Evolutionary conservation across 2,797 vertebrate genomes (phyloP).

Genomic region (Gymnothorax reevesii): DNA sequence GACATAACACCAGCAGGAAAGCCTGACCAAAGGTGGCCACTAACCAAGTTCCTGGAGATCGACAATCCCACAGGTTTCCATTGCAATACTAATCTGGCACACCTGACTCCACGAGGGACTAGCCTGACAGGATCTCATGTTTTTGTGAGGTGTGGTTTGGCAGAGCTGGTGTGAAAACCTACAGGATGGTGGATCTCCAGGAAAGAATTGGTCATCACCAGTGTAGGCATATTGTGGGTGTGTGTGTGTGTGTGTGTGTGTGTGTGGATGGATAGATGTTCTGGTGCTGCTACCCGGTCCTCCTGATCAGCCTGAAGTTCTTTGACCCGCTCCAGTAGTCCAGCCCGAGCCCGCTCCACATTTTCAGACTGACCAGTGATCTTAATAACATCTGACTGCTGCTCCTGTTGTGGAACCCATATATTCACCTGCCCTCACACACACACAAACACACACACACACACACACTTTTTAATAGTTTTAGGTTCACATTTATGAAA

Average conservation of each 20-base stretch:
- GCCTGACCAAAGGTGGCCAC: too few species aligned
- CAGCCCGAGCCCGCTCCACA: constrained; percentile 72
- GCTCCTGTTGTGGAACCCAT: constrained; percentile 79
- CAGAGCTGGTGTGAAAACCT: too few species aligned
- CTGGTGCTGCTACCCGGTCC: constrained; percentile 65
- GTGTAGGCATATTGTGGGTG: neutral
- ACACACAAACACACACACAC: constrained; percentile 8
- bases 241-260: neutral
- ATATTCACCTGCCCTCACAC: constrained; percentile 72
- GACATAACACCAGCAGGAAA: too few species aligned
- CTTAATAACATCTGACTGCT: constrained; percentile 76
- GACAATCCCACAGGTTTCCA: too few species aligned
- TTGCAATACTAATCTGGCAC: too few species aligned
- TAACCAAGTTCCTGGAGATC: too few species aligned
- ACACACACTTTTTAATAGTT: neutral
- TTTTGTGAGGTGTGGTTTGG: too few species aligned
- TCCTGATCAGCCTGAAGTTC: constrained; percentile 80
- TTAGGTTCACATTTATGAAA: too few species aligned
- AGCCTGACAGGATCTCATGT: too few species aligned
- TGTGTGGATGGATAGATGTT: neutral
- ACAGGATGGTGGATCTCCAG: too few species aligned
- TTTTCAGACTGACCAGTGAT: constrained; percentile 73
- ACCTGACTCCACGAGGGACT: too few species aligned
- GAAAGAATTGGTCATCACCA: too few species aligned
- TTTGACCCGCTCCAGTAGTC: constrained; percentile 71